Conservation (phyloP, 30 jellyfish, hydroid and myxozoan genomes). For the Chrysaora quinquecirrha region DNA sequence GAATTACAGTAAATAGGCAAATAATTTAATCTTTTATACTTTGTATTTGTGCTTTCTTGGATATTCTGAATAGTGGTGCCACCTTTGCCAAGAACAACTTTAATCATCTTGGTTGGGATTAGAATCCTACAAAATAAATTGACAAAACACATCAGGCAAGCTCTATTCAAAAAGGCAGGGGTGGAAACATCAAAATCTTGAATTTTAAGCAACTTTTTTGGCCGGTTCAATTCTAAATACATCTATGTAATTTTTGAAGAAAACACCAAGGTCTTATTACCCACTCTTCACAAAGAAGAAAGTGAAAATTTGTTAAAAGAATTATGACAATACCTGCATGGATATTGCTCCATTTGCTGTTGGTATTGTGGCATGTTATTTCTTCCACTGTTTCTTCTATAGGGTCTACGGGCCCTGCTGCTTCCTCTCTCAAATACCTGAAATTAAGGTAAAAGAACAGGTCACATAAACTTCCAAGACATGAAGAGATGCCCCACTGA, state of each 20-base stretch:
- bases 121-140: constrained; percentile 54
- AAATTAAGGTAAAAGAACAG: neutral
- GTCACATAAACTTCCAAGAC: neutral
- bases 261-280: no score
- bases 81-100: constrained; percentile 90
- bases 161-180: no score
- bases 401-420: constrained; percentile 44
- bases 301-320: neutral
- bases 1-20: no score
- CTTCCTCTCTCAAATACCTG: constrained; percentile 48
- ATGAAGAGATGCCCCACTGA: neutral
- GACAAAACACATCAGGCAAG: neutral
- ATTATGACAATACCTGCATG: constrained; percentile 70
- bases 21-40: no score
- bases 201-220: no score
- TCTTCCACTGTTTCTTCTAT: constrained; percentile 56
- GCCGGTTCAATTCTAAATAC: no score
- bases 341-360: constrained; percentile 76
- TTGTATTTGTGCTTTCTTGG: constrained; percentile 84
- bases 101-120: constrained; percentile 89
- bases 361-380: constrained; percentile 60
- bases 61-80: constrained; percentile 88
- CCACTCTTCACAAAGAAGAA: no score
- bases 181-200: no score
- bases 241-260: no score